Evolutionary conservation across 2,888 invertebrate genomes (phyloP), one percentile per base, ranked within the genome.

Genomic region (Spisula subtruncata): DNA sequence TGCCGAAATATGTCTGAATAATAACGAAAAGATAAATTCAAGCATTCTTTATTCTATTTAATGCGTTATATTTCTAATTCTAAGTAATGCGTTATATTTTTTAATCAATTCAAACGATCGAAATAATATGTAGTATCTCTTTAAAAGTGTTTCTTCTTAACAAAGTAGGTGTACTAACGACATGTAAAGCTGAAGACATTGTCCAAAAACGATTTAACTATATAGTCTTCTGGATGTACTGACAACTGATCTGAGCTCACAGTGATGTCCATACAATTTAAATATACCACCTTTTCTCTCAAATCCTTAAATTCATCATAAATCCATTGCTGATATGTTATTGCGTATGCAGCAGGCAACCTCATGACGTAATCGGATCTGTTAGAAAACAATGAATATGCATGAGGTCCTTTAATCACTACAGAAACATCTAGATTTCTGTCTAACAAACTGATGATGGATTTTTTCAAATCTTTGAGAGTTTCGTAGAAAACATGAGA

Each of bases 291-390:
- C 46, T 85, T 82, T 54, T 92, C 92, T 32, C 75, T 51, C 16
- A 92, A 29, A 54, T 80, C 35, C 14, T 29, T 82, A 85, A 92
- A 92, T 25, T 84, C 87, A 32, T 85, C 85, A n/a, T 86, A 60
- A n/a, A 92, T 82, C 41, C 85, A 85, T 35, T 88, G 66, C 35
- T 82, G 80, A 32, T 92, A 90, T 75, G 90, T 66, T 8, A 71
- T 82, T 12, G 92, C 85, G 79, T 92, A 92, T 16, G 71, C 87
- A 54, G 90, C 90, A n/a, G 89, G 90, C 92, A 92, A 90, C 92
- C 92, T 90, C 71, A 92, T 80, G 8, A 85, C 89, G n/a, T 85
- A 82, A 29, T 90, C 86, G 8, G 29, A 8, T 32, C 82, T 81
- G 80, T 66, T 88, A 66, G 81, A 86, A 86, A 5, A 41, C 41